phyloP scores from a whole-genome alignment of 2,797 vertebrate species.

The Diceros bicornis region DNA sequence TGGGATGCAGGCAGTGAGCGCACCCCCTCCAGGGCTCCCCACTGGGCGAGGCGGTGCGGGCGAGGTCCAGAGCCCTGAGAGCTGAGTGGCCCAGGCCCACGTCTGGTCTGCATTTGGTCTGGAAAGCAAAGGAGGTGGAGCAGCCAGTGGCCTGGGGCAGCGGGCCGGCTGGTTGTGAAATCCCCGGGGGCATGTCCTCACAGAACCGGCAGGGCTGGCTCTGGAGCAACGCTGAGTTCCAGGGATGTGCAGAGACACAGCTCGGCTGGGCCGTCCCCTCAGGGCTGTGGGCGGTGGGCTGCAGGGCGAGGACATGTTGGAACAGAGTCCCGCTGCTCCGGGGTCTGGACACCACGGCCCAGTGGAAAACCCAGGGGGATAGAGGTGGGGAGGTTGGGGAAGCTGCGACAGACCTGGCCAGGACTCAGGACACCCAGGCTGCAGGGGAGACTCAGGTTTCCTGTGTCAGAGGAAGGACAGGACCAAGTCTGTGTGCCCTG shows the following conservation, averaged over 20 bases:
- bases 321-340: neutral
- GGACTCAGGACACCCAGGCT: neutral
- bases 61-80: neutral
- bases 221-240: neutral
- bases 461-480: fast-evolving
- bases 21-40: fast-evolving
- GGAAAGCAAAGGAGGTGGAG: neutral
- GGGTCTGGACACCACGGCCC: neutral
- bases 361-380: neutral
- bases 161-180: neutral
- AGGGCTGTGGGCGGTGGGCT: fast-evolving
- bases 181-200: fast-evolving
- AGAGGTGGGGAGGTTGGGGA: fast-evolving
- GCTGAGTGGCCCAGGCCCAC: fast-evolving
- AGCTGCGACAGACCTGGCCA: fast-evolving
- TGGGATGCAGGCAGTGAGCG: fast-evolving
- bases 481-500: neutral
- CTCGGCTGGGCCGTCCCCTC: neutral
- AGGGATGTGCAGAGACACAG: neutral
- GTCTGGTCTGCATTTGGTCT: neutral
- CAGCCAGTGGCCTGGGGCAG: fast-evolving
- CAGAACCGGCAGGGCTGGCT: neutral
- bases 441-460: too few species aligned
- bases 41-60: fast-evolving
- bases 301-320: neutral